Base-by-base conservation (phyloP, 2,113 vertebrate genomes). In the Tonatia bakeri region DNA sequence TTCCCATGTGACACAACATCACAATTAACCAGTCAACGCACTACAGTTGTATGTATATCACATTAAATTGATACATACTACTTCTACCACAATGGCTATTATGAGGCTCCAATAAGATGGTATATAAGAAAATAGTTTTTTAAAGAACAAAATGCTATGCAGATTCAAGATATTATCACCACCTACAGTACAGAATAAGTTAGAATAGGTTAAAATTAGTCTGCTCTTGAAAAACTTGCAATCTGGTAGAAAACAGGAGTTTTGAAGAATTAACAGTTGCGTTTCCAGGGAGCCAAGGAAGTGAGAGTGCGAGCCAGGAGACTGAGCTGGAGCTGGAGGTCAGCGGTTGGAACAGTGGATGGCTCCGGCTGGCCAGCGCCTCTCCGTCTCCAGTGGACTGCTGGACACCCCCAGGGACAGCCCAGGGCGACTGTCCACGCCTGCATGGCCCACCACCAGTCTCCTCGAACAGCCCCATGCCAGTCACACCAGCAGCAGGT, bases 101-200 rank as follows among this genome's bases (percentile, higher is more conserved):
- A 54, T 61, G 36, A 94, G 24, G 40, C 22, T 79, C 43, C 38
- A 94, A 91, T 7, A 82, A 92, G 14, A 83, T 4, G 14, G 26
- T 43, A 4, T 20, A 33, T 36, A 36, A 33, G 10, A 91, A 96
- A 91, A 15, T 12, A 80, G n/a, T 65, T 89, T 69, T 70, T 43
- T 83, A 83, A 90, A 95, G 28, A 90, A 73, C 5, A 20, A 95
- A 95, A 85, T 64, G 2, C 77, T 54, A 86, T 20, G 81, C 17
- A 92, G 82, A 93, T 59, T 79, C 38, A 96, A 93, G 70, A 52
- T 54, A 89, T 26, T 36, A 50, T 52, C 56, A 92, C 38, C 16
- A 79, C n/a, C 43, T 15, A 52, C 16, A 72, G 7, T 36, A 92
- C 0, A 59, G 14, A 92, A 65, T 12, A 80, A 15, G 92, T 40